Conservation (phyloP, 2,113 vertebrate species). For the Panthera leo region DNA sequence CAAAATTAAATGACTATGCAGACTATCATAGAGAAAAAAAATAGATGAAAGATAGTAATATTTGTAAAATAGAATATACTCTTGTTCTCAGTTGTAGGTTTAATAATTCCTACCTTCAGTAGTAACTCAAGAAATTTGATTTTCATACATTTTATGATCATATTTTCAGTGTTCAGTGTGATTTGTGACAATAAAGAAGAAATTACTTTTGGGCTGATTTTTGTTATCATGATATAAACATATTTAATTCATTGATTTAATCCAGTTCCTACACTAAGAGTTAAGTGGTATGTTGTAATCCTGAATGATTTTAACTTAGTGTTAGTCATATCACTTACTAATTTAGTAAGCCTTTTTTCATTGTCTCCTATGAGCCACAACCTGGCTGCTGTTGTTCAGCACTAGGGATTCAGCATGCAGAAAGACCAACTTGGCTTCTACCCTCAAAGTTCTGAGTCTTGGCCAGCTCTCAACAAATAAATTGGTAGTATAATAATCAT, state of each 20-base stretch:
- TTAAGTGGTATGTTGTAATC: background rate
- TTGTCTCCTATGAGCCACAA: background rate
- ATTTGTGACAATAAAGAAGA: background rate
- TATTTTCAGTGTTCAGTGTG: background rate
- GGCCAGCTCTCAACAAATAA: background rate
- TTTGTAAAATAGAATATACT: slow-evolving; percentile 75
- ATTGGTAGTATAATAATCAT: background rate
- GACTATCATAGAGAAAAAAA: background rate
- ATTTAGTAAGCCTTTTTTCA: background rate
- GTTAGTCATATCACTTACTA: background rate
- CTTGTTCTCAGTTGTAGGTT: slow-evolving; percentile 24
- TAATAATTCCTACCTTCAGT: slow-evolving; percentile 13
- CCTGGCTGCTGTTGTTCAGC: background rate
- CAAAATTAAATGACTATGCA: background rate
- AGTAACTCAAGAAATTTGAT: slow-evolving; percentile 56
- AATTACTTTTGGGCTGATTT: background rate
- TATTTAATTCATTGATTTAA: background rate
- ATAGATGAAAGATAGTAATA: background rate
- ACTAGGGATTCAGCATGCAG: background rate
- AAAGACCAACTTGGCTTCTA: background rate
- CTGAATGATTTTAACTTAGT: background rate
- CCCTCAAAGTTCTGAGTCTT: background rate
- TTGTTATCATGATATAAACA: background rate
- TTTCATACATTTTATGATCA: slow-evolving; percentile 55
- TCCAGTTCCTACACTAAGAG: background rate